Evolutionary conservation across 2,113 vertebrate genomes (phyloP).

Genomic region (Cettia cetti): DNA sequence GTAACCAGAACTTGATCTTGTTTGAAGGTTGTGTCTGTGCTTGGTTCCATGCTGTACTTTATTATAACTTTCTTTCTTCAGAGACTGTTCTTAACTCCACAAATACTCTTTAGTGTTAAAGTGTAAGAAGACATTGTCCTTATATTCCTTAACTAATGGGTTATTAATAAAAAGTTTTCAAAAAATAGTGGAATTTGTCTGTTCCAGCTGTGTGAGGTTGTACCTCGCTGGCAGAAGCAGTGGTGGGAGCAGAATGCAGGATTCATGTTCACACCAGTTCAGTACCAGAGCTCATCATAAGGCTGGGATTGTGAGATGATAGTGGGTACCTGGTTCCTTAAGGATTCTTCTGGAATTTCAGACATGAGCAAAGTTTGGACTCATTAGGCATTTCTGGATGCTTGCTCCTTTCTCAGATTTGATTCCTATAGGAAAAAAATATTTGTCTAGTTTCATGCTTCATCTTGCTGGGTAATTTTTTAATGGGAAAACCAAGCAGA

Average conservation of each 20-base stretch:
- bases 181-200: background rate
- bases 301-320: background rate
- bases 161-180: conserved; percentile 72
- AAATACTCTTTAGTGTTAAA: conserved; percentile 74
- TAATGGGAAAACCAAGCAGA: background rate
- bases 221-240: background rate
- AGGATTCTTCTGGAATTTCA: background rate
- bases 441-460: background rate
- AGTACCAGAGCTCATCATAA: background rate
- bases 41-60: conserved; percentile 68
- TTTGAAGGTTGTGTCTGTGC: conserved; percentile 67
- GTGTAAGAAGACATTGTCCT: conserved; percentile 67
- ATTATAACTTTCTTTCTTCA: conserved; percentile 62
- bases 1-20: conserved; percentile 57
- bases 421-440: background rate
- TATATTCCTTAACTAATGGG: conserved; percentile 71
- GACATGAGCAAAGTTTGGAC: background rate
- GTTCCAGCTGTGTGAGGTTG: background rate
- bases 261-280: background rate
- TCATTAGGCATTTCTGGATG: background rate
- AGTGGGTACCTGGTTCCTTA: background rate
- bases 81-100: conserved; percentile 54
- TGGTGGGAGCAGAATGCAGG: background rate
- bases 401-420: background rate
- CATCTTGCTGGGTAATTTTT: background rate